Base-by-base conservation (phyloP, 2,113 vertebrate genomes). In the Bujurquina vittata region DNA sequence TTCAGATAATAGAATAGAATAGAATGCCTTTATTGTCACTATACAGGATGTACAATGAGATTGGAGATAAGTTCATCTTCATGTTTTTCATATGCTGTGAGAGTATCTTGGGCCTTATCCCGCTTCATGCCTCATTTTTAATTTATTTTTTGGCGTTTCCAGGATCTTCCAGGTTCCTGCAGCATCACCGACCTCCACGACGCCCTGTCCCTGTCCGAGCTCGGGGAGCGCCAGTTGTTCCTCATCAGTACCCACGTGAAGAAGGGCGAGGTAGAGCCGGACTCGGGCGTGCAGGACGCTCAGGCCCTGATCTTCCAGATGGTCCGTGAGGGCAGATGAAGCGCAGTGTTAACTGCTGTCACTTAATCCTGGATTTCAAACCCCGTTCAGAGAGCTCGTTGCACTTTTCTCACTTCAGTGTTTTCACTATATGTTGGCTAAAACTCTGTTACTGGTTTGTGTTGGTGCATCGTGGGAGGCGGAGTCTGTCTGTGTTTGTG, bases 181-280 rank as follows among this genome's bases (percentile, higher is more conserved):
- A 87, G 94, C 87, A 97, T 99, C 94, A 96, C 97, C 0, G 98
- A 99, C 75, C 96, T 99, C 87, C 96, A 97, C 0, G 97, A 97
- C 1, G 96, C 96, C 18, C 91, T 99, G 93, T 92, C 93, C 1
- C 94, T 99, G 62, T 96, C 95, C 0, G 95, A 96, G 29, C 89
- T 95, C 5, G 97, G 97, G 1, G 97, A 97, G 0, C 78, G 97
- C 43, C 96, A 94, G 91, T 78, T 99, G 90, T 98, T 97, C 94
- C 93, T 99, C 90, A 97, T 99, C 75, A 95, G 97, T 29, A 98
- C 97, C 5, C 89, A 95, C 1, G 95, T 94, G 87, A 92, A 87
- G 84, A 94, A 94, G 78, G 96, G 96, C 0, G 94, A 95, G 73
- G 84, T 93, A 0, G 95, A 96, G 87, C 93, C 96, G 26, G 95